phyloP scores from a whole-genome alignment of 2,113 vertebrate species.

The Tenebrosternarchus preto region DNA sequence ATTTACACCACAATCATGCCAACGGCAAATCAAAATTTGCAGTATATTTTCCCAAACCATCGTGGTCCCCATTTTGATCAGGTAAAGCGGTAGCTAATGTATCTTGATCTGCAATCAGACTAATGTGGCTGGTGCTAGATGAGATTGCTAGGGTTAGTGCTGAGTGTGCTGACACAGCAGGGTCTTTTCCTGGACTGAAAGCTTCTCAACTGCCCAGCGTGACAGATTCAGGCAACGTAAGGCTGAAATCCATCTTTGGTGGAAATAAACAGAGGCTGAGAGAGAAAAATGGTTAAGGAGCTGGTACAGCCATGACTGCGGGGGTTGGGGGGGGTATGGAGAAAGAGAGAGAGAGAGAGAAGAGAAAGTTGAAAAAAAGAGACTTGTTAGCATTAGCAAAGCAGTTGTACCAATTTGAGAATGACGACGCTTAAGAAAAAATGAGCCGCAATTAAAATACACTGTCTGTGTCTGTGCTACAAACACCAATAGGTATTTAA shows the following conservation, averaged over 20 bases:
- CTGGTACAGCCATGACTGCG: slow-evolving; percentile 29
- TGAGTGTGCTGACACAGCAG: not conserved
- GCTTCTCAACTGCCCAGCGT: slow-evolving; percentile 17
- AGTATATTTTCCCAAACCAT: not conserved
- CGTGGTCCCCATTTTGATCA: not conserved
- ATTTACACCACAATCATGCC: not conserved
- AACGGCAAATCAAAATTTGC: slow-evolving; percentile 2
- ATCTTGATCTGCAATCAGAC: not conserved
- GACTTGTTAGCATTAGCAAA: slow-evolving; percentile 27
- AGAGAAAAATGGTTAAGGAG: slow-evolving; percentile 40
- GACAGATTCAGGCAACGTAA: not conserved
- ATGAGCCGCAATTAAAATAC: not conserved
- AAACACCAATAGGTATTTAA: not conserved
- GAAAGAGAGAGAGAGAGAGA: slow-evolving; percentile 4
- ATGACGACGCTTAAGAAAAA: slow-evolving; percentile 23
- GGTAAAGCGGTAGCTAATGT: not conserved
- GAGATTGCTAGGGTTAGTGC: not conserved
- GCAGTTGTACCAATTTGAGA: slow-evolving; percentile 11
- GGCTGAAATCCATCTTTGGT: slow-evolving; percentile 34
- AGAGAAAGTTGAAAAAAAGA: slow-evolving; percentile 6
- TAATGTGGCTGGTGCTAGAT: not conserved
- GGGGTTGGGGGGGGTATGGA: too few relatives aligned
- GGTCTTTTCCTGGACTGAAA: not conserved
- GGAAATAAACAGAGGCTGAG: not conserved
- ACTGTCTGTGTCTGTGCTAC: not conserved